Conservation (phyloP, 2,797 vertebrate genomes). For the Limnodromus scolopaceus region DNA sequence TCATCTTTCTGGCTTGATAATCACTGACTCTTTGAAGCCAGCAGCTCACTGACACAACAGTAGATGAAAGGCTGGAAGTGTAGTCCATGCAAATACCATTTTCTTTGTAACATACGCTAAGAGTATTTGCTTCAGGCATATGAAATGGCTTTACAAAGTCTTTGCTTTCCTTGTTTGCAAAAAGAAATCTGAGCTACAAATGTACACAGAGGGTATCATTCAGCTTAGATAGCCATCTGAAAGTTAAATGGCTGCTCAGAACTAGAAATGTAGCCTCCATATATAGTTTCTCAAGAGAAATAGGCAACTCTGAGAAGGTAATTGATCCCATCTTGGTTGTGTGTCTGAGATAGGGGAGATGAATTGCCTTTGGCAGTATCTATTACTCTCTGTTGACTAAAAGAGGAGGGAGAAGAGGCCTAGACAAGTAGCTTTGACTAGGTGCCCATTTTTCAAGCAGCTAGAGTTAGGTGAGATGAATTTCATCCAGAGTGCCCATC, state of each 20-base stretch:
- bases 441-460: not conserved
- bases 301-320: not conserved
- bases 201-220: not conserved
- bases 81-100: not conserved
- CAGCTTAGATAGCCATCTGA: not conserved
- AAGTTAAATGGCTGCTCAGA: not conserved
- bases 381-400: not conserved
- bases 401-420: not conserved
- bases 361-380: not conserved
- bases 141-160: not conserved
- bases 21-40: not conserved
- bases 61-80: not conserved
- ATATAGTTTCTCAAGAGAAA: not conserved
- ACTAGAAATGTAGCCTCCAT: not conserved
- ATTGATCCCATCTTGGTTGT: not conserved
- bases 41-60: not conserved
- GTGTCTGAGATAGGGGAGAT: not conserved
- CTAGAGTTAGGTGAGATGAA: not conserved
- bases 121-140: not conserved
- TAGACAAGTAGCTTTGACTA: not conserved
- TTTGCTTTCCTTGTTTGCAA: not conserved
- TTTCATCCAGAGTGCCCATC: not conserved
- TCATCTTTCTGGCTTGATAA: not conserved
- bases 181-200: not conserved
- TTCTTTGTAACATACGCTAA: not conserved